Evolutionary conservation across 2,113 vertebrate genomes (phyloP).

Genomic region (Butorides virescens): DNA sequence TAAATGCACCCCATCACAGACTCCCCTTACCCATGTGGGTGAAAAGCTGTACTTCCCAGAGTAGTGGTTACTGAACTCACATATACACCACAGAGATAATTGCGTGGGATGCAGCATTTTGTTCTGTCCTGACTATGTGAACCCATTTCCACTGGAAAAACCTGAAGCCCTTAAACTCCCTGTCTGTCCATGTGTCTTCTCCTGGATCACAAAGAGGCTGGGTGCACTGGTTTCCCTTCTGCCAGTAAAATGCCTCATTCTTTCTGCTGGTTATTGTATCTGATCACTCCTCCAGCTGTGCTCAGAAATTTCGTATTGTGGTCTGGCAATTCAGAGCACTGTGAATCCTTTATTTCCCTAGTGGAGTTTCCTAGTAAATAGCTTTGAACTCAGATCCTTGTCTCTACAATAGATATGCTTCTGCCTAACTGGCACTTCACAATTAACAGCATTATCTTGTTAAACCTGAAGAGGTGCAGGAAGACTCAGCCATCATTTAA

Average conservation of each 20-base stretch:
- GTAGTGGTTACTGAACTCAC: neutral
- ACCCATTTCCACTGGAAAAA: neutral
- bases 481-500: neutral
- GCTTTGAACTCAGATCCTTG: slow-evolving; percentile 38
- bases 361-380: slow-evolving; percentile 17
- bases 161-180: neutral
- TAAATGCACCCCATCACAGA: neutral
- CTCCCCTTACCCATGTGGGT: accelerated
- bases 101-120: neutral
- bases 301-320: neutral
- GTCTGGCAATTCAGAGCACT: neutral
- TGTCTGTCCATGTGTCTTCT: accelerated
- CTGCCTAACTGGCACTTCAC: neutral
- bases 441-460: slow-evolving; percentile 51
- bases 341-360: slow-evolving; percentile 8
- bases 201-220: neutral
- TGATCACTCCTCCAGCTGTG: neutral
- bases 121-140: neutral
- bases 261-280: neutral
- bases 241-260: neutral
- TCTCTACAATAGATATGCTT: neutral
- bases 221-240: neutral
- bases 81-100: neutral
- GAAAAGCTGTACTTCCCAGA: neutral
- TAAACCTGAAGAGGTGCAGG: slow-evolving; percentile 26